Evolutionary conservation across 2,113 vertebrate genomes (phyloP).

Genomic region (Cardinalis cardinalis): DNA sequence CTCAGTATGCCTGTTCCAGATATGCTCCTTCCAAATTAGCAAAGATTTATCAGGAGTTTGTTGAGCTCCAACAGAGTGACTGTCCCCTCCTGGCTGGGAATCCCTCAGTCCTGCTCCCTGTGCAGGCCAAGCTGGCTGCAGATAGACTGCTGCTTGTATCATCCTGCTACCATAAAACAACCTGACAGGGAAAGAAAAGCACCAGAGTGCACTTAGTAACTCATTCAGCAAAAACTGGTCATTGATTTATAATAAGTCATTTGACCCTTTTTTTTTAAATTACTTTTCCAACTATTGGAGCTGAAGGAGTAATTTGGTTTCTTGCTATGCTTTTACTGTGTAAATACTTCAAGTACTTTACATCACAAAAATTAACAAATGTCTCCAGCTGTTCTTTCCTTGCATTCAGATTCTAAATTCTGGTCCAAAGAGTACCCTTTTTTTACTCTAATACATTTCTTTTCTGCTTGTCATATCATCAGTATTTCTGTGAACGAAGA

Average conservation of each 20-base stretch:
- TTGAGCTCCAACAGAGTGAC: not conserved
- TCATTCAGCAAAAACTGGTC: not conserved
- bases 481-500: not conserved
- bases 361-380: not conserved
- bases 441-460: not conserved
- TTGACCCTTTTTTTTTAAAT: not conserved
- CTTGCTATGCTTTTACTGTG: not conserved
- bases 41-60: not conserved
- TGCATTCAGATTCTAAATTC: not conserved
- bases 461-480: not conserved
- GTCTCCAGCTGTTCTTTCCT: not conserved
- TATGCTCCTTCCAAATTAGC: not conserved
- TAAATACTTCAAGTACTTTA: not conserved
- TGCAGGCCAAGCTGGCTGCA: not conserved
- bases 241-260: not conserved
- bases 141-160: not conserved
- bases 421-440: not conserved
- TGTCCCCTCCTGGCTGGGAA: not conserved
- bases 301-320: not conserved
- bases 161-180: not conserved
- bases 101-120: rapidly evolving
- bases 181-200: not conserved
- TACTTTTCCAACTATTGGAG: not conserved
- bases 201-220: rapidly evolving
- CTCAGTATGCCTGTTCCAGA: rapidly evolving